These are phyloP conservation scores for Pedetes capensis DNA, from an alignment of 2,113 vertebrate species.

Conservation along the genomic window DNA sequence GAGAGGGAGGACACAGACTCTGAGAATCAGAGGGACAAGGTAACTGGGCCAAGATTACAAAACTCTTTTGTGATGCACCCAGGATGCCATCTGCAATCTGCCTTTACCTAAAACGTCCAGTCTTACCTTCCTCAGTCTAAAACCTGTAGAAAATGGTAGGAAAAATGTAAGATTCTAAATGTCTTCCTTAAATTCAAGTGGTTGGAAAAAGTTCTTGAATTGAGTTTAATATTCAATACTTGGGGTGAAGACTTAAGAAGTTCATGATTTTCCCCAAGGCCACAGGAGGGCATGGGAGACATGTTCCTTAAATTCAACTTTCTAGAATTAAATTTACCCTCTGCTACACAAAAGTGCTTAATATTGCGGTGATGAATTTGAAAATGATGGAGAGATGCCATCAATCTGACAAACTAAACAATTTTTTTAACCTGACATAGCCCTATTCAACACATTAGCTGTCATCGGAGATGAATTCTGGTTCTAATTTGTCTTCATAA, in stretches of 20 bases:
- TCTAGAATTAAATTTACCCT: conserved; percentile 44
- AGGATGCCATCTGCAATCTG: not conserved
- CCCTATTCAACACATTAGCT: conserved; percentile 66
- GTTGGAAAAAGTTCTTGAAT: not conserved
- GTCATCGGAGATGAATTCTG: conserved; percentile 72
- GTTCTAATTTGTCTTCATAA: conserved; percentile 78
- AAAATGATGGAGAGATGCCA: conserved; percentile 71
- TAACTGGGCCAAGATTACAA: not conserved
- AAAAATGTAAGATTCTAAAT: not conserved
- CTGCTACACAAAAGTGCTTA: conserved; percentile 27
- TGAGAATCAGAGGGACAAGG: not conserved
- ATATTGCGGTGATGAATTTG: conserved; percentile 36
- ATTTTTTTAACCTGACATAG: conserved; percentile 69
- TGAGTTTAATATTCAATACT: not conserved
- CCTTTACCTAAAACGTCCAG: not conserved
- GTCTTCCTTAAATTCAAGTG: not conserved
- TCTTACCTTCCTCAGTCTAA: not conserved
- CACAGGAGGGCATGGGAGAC: not conserved
- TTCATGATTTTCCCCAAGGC: not conserved
- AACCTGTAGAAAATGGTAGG: not conserved
- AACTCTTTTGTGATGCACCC: not conserved
- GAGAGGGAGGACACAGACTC: not conserved
- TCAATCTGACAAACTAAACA: conserved; percentile 74
- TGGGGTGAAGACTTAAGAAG: not conserved
- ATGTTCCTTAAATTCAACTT: conserved; percentile 39